These are phyloP conservation scores for Tachyglossus aculeatus DNA, from an alignment of 2,797 vertebrate genomes.

Conservation along the genomic window DNA sequence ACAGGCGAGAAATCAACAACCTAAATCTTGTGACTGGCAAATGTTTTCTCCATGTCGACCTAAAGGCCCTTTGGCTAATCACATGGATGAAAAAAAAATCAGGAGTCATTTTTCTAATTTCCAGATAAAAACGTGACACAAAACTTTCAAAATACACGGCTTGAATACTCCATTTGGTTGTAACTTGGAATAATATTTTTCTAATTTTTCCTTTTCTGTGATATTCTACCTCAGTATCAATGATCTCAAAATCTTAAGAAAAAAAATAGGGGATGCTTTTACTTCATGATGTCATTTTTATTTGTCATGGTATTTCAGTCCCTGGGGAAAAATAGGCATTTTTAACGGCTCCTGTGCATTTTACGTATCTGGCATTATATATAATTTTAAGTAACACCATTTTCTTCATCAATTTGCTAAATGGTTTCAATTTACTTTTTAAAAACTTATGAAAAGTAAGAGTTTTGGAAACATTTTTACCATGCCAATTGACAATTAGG, in stretches of 20 bases:
- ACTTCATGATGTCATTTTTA: neutral
- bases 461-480: neutral
- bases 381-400: neutral
- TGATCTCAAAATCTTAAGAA: neutral
- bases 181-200: too few species aligned
- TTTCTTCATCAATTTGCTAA: neutral
- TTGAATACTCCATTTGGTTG: too few species aligned
- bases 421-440: neutral
- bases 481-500: neutral
- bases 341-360: neutral
- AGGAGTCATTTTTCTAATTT: neutral
- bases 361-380: too few species aligned
- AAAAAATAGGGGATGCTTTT: neutral
- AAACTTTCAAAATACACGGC: neutral
- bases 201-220: neutral
- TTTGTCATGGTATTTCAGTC: neutral
- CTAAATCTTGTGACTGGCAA: neutral
- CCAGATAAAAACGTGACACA: neutral
- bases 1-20: neutral
- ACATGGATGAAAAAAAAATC: neutral
- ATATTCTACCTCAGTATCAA: neutral
- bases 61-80: neutral
- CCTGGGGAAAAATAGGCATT: neutral
- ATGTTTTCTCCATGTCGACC: neutral
- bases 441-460: constrained; percentile 1